A percentile compares a stretch with the other conserved stretches of the same genome.
Conservation (phyloP, 2,888 invertebrate species). For the Drosophila ezoana region DNA sequence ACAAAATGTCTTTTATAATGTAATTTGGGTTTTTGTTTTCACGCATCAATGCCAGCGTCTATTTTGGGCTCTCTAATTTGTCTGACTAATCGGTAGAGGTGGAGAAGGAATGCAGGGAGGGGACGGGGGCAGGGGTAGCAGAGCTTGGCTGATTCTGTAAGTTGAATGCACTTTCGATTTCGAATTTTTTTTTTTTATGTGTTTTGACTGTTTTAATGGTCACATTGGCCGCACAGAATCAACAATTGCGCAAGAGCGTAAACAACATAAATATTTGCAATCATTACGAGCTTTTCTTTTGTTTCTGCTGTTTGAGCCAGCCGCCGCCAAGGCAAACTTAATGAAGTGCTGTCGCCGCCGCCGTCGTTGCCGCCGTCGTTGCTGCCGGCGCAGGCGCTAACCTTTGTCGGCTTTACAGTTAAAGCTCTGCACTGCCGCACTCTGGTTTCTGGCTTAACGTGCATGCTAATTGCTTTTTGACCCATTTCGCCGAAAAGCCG, state of each 20-base stretch:
- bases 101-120: too few species aligned
- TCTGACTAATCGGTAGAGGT: slow-evolving; percentile 42
- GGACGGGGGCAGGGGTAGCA: background rate
- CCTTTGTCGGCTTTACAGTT: slow-evolving; percentile 72
- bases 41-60: slow-evolving; percentile 71
- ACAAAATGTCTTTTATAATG: slow-evolving; percentile 66
- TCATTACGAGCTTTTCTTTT: slow-evolving; percentile 36
- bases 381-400: slow-evolving; percentile 34
- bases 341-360: slow-evolving; percentile 23
- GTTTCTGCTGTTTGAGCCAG: slow-evolving; percentile 12
- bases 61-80: slow-evolving; percentile 58
- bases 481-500: slow-evolving; percentile 59
- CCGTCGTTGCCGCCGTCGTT: slow-evolving; percentile 14
- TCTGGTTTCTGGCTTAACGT: slow-evolving; percentile 60
- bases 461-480: slow-evolving; percentile 72
- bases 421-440: slow-evolving; percentile 52
- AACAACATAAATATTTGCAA: slow-evolving; percentile 68
- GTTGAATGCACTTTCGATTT: slow-evolving; percentile 70
- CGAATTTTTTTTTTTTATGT: slow-evolving; percentile 54
- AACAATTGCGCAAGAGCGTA: slow-evolving; percentile 59
- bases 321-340: slow-evolving; percentile 25
- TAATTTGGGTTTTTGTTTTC: slow-evolving; percentile 63
- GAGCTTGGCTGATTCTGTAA: slow-evolving; percentile 17
- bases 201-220: slow-evolving; percentile 51
- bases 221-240: slow-evolving; percentile 61